Percentiles rank a stretch among this genome's conserved stretches.
Conservation (phyloP, 1,140 invertebrate species). For the Drosophila kikkawai region DNA sequence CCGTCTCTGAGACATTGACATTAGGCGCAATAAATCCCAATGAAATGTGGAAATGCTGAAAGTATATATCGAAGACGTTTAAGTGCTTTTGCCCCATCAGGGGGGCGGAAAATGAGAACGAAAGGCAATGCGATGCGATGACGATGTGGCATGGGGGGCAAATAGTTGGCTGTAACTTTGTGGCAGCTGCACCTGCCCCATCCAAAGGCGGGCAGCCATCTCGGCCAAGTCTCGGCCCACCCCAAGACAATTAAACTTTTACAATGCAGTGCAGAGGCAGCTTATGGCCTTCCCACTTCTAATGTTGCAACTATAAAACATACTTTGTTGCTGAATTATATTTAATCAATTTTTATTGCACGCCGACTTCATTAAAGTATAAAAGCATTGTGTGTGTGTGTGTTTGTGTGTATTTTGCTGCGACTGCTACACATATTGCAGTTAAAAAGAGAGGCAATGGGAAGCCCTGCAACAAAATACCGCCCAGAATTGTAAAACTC, state of each 20-base stretch:
- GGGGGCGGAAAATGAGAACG: conserved; percentile 11
- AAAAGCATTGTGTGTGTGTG: conserved; percentile 54
- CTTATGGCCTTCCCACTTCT: conserved; percentile 58
- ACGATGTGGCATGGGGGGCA: conserved; percentile 26
- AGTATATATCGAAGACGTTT: conserved; percentile 55
- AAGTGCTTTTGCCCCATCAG: conserved; percentile 58
- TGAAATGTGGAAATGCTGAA: conserved; percentile 52
- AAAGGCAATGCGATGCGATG: conserved; percentile 6
- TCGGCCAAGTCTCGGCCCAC: conserved; percentile 20
- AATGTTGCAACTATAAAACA: conserved; percentile 75
- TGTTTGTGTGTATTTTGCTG: not conserved
- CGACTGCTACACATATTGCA: conserved; percentile 59
- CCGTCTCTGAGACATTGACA: conserved; percentile 19
- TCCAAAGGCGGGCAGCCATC: conserved; percentile 2
- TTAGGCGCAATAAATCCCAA: conserved; percentile 62
- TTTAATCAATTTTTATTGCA: conserved; percentile 84
- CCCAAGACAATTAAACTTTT: conserved; percentile 75
- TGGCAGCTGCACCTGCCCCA: conserved; percentile 15
- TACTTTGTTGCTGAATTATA: conserved; percentile 83
- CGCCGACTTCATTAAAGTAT: conserved; percentile 82
- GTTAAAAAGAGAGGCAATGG: not conserved
- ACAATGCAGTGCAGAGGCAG: conserved; percentile 59
- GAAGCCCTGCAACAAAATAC: conserved; percentile 73
- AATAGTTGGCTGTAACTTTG: conserved; percentile 49
- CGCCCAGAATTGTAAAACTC: conserved; percentile 59